Evolutionary conservation across 2,888 invertebrate genomes (phyloP), one percentile per base, ranked within the genome.

Genomic region (Tubiluchus corallicola): DNA sequence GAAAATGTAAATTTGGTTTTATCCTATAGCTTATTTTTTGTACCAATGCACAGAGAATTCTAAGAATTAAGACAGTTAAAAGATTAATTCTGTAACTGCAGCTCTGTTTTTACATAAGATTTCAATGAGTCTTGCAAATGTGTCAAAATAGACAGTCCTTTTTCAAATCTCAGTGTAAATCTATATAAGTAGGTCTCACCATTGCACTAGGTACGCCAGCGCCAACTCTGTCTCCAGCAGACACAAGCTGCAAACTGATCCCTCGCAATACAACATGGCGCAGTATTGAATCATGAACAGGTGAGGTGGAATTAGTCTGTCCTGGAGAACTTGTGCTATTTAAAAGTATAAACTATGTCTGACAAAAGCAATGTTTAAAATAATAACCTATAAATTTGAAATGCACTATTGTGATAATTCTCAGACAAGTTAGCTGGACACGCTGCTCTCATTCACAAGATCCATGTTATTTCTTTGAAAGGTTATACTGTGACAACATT

Each of bases 181-280:
- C 1, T 40, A 18, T 15, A 40, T 17, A 17, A 17, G 1, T 13
- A 40, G 9, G 5, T 9, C 1, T 40, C 53, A 60, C 63, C 57
- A 68, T 59, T 3, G 84, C 79, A 47, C 87, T 87, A 5, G 88
- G 82, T 50, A 79, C 71, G 3, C 92, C 92, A 45, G 87, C 82
- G 65, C 82, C 78, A 15, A 87, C 81, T 53, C 83, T 74, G 55
- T 90, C 87, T 55, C 77, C 75, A 40, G 90, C 88, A 47, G 87
- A 84, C 49, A 74, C 68, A 17, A 92, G 69, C 65, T 92, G 92
- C 18, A 85, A 75, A 2, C 90, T 84, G 42, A 92, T 76, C 49
- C 83, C 85, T 62, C 85, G 84, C 47, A 92, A 68, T 48, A 85
- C 71, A 21, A 78, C 75, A 61, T 82, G 82, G 42, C 79, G 72